Conservation (phyloP, 2,888 invertebrate genomes). For the Phania funesta region DNA sequence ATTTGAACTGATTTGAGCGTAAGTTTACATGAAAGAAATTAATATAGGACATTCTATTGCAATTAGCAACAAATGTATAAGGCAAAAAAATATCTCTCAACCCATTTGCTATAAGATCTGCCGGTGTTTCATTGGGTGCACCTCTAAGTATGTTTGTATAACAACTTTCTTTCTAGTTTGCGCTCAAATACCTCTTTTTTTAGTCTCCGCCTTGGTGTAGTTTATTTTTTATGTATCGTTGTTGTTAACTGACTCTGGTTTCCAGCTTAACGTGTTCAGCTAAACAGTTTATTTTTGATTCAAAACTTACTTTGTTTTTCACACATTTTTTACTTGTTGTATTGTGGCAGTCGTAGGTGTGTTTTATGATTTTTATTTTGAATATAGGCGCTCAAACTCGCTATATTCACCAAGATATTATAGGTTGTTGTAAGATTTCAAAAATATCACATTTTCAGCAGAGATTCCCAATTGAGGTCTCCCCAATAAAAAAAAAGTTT, state of each 20-base stretch:
- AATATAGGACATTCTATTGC: not conserved
- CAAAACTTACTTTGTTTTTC: conserved; percentile 57
- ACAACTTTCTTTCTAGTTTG: not conserved
- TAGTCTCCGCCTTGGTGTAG: conserved; percentile 26
- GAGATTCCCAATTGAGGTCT: conserved; percentile 29
- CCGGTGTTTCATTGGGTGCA: conserved; percentile 7
- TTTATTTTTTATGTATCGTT: conserved; percentile 5
- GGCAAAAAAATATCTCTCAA: not conserved
- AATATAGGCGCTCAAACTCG: not conserved
- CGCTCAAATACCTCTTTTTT: conserved; percentile 6
- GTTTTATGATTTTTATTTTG: conserved; percentile 33
- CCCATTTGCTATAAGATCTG: not conserved
- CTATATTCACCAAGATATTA: conserved; percentile 10
- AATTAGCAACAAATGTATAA: not conserved
- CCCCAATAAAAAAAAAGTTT: too few species aligned
- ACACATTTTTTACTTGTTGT: conserved; percentile 35
- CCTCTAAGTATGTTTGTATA: not conserved
- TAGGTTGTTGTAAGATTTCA: not conserved
- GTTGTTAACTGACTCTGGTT: conserved; percentile 18
- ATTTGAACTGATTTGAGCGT: conserved; percentile 20
- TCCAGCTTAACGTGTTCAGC: conserved; percentile 46
- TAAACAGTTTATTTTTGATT: conserved; percentile 47
- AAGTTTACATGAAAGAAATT: conserved; percentile 5
- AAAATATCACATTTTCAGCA: not conserved
- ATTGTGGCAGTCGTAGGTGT: conserved; percentile 36